phyloP scores from a whole-genome alignment of 2,113 vertebrate genomes.

The Porphyrio hochstetteri region DNA sequence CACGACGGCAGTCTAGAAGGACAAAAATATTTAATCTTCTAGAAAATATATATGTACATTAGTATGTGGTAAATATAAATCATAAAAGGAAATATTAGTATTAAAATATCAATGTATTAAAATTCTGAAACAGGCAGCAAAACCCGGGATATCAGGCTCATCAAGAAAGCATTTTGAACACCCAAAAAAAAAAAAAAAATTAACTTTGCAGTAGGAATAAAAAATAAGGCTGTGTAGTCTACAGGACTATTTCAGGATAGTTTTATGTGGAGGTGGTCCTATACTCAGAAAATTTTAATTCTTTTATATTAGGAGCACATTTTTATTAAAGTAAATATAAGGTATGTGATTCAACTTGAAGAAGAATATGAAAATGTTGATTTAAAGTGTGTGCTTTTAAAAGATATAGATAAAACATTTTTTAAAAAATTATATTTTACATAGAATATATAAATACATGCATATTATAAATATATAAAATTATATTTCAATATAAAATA shows the following conservation, averaged over 20 bases:
- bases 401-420: too few relatives aligned
- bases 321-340: not conserved
- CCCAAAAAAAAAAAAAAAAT: not conserved
- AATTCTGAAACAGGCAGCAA: not conserved
- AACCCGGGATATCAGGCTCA: not conserved
- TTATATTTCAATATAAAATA: too few relatives aligned
- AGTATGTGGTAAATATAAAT: not conserved
- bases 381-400: not conserved
- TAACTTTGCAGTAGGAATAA: not conserved
- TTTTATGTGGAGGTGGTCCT: not conserved
- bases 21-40: not conserved
- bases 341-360: not conserved
- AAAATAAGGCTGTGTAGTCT: not conserved
- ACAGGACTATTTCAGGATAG: not conserved
- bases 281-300: not conserved
- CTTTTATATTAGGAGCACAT: not conserved
- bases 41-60: not conserved
- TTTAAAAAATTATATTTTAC: not conserved
- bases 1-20: not conserved
- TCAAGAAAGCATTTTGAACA: not conserved
- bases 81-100: not conserved
- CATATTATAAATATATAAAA: not conserved
- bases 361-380: not conserved
- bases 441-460: not conserved
- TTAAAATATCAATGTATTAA: not conserved